Evolutionary conservation across 2,113 vertebrate species (phyloP).

Genomic region (Pelmatolapia mariae): DNA sequence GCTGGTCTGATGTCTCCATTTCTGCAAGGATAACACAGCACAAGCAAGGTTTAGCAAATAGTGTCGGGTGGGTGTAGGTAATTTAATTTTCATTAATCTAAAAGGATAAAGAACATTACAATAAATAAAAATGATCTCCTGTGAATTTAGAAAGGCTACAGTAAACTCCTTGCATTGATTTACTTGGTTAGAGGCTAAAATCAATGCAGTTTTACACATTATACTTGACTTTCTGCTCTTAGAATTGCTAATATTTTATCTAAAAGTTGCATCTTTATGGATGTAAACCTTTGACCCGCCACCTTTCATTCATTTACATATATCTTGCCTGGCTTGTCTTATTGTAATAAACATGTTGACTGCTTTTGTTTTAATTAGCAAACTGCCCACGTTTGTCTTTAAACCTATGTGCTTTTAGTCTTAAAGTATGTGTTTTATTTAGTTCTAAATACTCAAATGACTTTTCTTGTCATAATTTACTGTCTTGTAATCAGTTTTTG

Average conservation of each 20-base stretch:
- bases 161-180: neutral
- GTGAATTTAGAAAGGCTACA: neutral
- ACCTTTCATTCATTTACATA: neutral
- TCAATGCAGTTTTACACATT: neutral
- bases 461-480: neutral
- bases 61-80: fast-evolving
- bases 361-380: neutral
- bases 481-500: neutral
- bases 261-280: neutral
- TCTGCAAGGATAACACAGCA: neutral
- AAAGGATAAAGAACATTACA: neutral
- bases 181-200: neutral
- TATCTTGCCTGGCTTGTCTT: neutral
- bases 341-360: neutral
- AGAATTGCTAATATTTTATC: neutral
- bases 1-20: fast-evolving
- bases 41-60: neutral
- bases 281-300: neutral
- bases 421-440: neutral
- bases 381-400: neutral
- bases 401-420: neutral
- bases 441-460: neutral
- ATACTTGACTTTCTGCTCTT: neutral
- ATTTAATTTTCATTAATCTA: fast-evolving
- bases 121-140: neutral